phyloP scores from a whole-genome alignment of 2,113 vertebrate genomes.

The Ornithorhynchus anatinus region DNA sequence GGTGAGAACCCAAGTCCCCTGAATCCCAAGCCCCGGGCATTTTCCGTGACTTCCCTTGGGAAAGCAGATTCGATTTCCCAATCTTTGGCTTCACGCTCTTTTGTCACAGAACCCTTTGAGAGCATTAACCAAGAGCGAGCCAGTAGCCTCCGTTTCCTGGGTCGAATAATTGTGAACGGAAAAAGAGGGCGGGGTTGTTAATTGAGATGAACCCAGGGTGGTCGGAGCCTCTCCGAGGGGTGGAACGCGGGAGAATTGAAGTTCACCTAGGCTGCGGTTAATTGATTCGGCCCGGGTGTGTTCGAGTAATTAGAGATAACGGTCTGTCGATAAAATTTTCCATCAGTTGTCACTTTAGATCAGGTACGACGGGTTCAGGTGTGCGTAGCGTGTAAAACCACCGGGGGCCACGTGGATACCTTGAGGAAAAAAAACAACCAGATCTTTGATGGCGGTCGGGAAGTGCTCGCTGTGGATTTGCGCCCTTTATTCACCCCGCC shows the following conservation, averaged over 20 bases:
- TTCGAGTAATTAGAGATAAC: slow-evolving; percentile 42
- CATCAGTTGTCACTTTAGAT: slow-evolving; percentile 27
- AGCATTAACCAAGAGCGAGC: background rate
- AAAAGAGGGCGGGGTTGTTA: slow-evolving; percentile 9
- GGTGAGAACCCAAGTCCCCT: background rate
- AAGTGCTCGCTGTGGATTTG: background rate
- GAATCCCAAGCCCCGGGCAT: background rate
- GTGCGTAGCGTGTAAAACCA: slow-evolving; percentile 9
- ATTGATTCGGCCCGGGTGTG: slow-evolving; percentile 39
- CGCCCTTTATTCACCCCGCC: too few species aligned
- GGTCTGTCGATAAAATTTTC: slow-evolving; percentile 38
- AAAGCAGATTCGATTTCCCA: too few species aligned
- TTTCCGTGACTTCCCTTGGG: too few species aligned
- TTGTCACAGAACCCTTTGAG: background rate
- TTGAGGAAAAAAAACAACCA: background rate
- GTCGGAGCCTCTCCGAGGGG: background rate
- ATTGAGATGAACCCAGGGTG: slow-evolving; percentile 8
- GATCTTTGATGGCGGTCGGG: background rate
- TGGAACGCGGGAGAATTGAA: slow-evolving; percentile 30
- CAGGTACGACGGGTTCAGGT: background rate
- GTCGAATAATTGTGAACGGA: background rate
- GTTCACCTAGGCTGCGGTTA: slow-evolving; percentile 11
- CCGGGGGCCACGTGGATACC: background rate
- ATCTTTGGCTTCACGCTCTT: background rate
- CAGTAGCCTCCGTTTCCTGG: background rate